Conservation (phyloP, 2,888 invertebrate species). For the Pammene aurita region DNA sequence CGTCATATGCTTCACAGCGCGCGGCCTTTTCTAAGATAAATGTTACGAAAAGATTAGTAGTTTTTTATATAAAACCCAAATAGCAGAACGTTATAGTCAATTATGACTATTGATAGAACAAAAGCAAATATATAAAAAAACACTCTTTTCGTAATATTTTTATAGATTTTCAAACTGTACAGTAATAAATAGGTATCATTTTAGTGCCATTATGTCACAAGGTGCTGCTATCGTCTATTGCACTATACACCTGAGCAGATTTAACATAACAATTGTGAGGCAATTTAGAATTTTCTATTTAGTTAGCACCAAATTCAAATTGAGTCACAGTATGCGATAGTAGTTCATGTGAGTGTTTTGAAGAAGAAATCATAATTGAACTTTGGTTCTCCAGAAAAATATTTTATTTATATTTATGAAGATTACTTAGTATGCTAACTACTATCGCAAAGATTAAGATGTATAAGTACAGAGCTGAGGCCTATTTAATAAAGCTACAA, state of each 20-base stretch:
- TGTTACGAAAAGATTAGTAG: conserved; percentile 19
- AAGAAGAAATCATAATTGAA: no score
- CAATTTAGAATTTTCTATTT: conserved; percentile 4
- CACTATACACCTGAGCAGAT: conserved; percentile 43
- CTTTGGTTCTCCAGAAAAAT: neutral
- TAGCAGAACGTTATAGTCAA: no score
- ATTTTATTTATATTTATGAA: neutral
- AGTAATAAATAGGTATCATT: conserved; percentile 37
- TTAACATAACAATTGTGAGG: neutral
- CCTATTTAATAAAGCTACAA: no score
- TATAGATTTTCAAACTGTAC: conserved; percentile 29
- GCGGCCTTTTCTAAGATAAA: conserved; percentile 49
- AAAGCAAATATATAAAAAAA: neutral
- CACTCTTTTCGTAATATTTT: conserved; percentile 24
- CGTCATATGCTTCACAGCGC: conserved; percentile 51
- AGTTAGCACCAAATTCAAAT: conserved; percentile 6
- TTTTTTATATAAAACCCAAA: neutral
- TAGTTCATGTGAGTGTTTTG: neutral
- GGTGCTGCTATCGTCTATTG: conserved; percentile 53
- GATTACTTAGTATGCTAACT: neutral
- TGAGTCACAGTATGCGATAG: conserved; percentile 20
- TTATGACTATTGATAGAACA: neutral
- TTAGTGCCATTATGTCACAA: conserved; percentile 48
- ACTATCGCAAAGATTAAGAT: neutral
- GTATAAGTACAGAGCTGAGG: neutral